These are phyloP conservation scores for Agelaius tricolor DNA, from an alignment of 2,113 vertebrate genomes.

Conservation along the genomic window DNA sequence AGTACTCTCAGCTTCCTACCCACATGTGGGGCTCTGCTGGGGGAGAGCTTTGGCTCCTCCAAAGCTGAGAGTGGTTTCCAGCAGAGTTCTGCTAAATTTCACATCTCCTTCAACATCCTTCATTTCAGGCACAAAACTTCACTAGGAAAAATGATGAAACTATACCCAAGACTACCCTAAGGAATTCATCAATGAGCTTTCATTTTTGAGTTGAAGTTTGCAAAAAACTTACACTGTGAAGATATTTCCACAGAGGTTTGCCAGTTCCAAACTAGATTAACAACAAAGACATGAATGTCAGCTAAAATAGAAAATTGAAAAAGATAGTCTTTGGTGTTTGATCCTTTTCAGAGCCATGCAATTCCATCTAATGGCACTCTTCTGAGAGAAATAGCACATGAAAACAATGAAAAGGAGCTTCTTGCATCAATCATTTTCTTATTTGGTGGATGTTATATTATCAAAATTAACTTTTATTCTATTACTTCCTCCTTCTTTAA, in stretches of 20 bases:
- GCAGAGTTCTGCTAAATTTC: neutral
- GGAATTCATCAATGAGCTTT: neutral
- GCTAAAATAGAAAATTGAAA: neutral
- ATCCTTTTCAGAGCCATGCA: neutral
- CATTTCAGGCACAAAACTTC: neutral
- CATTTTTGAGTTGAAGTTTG: neutral
- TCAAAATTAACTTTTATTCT: slow-evolving; percentile 30
- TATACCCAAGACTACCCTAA: neutral
- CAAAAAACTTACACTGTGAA: neutral
- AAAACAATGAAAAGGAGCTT: neutral
- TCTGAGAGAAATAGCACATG: neutral
- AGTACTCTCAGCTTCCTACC: neutral
- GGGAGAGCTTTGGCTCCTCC: neutral
- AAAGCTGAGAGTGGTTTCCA: neutral
- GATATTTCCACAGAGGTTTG: neutral
- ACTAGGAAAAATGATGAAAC: neutral
- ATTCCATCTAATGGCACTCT: neutral
- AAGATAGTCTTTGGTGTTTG: neutral
- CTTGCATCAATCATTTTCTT: slow-evolving; percentile 10
- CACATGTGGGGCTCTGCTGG: neutral
- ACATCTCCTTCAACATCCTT: neutral
- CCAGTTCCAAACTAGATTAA: neutral
- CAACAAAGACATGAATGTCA: neutral
- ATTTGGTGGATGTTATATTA: neutral
- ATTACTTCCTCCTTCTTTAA: slow-evolving; percentile 1